phyloP scores from a whole-genome alignment of 2,113 vertebrate genomes.

The Hylia prasina region DNA sequence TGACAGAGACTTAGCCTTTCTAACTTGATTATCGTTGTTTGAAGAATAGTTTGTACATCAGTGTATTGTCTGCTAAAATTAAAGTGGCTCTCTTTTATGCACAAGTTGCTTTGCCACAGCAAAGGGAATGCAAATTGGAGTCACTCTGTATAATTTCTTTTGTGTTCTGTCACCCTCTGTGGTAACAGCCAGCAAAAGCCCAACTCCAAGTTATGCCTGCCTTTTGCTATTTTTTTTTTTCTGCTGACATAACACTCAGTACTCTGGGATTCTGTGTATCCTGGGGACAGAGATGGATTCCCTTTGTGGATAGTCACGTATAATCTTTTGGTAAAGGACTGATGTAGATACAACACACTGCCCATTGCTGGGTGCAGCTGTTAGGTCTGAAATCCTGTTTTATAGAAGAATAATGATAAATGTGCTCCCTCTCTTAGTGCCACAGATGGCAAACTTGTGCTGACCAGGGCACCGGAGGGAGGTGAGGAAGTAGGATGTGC shows the following conservation, averaged over 20 bases:
- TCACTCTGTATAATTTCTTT: neutral
- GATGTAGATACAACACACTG: neutral
- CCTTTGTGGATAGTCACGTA: neutral
- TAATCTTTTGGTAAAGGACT: neutral
- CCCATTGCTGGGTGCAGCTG: neutral
- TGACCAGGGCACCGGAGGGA: neutral
- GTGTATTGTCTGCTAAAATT: conserved; percentile 1
- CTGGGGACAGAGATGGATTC: neutral
- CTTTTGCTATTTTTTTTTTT: neutral
- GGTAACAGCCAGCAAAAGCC: neutral
- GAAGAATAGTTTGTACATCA: neutral
- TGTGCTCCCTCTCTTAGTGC: neutral
- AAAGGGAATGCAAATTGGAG: neutral
- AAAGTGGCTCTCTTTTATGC: neutral
- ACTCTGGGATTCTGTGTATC: neutral
- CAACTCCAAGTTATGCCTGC: neutral
- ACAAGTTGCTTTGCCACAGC: neutral
- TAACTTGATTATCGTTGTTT: neutral
- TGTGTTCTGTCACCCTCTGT: neutral
- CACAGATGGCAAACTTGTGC: neutral
- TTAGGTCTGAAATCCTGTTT: neutral
- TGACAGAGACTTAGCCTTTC: neutral
- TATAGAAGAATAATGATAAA: neutral
- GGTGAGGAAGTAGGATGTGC: neutral
- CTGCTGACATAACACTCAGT: neutral